Conservation (phyloP, 53 echinoderm and acorn worm genomes). For the Paracentrotus lividus region DNA sequence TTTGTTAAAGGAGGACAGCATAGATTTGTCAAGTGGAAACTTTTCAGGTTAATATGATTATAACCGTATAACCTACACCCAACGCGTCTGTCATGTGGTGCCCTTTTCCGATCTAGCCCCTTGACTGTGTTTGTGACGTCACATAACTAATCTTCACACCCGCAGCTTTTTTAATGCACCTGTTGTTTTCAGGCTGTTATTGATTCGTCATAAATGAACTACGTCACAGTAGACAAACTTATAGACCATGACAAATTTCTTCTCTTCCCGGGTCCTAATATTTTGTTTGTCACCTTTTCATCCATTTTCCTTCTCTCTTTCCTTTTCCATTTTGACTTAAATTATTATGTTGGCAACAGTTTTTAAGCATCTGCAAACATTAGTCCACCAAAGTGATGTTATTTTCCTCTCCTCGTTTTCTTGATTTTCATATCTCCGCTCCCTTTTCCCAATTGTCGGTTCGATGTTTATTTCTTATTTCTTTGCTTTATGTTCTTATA, state of each 20-base stretch:
- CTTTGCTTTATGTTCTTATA: not conserved
- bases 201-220: slow-evolving; percentile 5
- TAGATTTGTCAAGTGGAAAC: not conserved
- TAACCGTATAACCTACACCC: not conserved
- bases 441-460: not conserved
- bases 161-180: not conserved
- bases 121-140: not conserved
- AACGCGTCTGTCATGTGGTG: not conserved
- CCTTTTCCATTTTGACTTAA: too few relatives aligned
- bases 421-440: too few relatives aligned
- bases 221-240: not conserved
- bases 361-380: too few relatives aligned
- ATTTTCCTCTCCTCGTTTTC: not conserved
- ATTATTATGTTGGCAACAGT: too few relatives aligned
- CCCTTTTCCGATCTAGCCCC: not conserved
- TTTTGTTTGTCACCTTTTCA: too few relatives aligned
- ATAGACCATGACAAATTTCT: not conserved
- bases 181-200: slow-evolving; percentile 13
- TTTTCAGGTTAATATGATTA: too few relatives aligned
- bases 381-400: too few relatives aligned
- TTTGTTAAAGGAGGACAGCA: too few relatives aligned
- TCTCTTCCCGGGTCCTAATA: not conserved
- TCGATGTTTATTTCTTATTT: not conserved
- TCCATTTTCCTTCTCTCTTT: too few relatives aligned
- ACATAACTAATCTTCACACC: not conserved